These are phyloP conservation scores for Drosophila stalkeri DNA, from an alignment of 2,888 invertebrate species.

Conservation along the genomic window DNA sequence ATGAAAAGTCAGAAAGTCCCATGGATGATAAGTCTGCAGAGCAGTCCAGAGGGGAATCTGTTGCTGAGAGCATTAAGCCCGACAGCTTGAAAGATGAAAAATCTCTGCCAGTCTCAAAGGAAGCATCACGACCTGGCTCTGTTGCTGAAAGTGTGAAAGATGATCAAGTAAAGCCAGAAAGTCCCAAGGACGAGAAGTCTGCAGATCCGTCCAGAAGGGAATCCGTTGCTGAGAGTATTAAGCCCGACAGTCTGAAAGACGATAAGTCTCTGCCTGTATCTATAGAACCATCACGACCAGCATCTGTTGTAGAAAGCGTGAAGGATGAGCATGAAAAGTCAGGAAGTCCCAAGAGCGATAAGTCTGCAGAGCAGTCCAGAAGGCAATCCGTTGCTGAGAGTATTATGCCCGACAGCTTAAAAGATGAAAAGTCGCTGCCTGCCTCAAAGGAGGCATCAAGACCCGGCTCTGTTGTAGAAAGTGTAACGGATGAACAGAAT, in stretches of 20 bases:
- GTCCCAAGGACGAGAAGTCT: slow-evolving; percentile 7
- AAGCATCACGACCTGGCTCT: neutral
- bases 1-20: slow-evolving; percentile 28
- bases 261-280: slow-evolving; percentile 27
- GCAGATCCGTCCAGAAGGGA: slow-evolving; percentile 18
- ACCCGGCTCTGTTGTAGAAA: slow-evolving; percentile 32
- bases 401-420: slow-evolving; percentile 5
- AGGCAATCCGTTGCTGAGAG: slow-evolving; percentile 29
- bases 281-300: slow-evolving; percentile 44
- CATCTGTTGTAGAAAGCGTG: slow-evolving; percentile 31
- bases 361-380: slow-evolving; percentile 25
- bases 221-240: slow-evolving; percentile 11
- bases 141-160: neutral
- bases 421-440: slow-evolving; percentile 7
- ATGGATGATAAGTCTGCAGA: slow-evolving; percentile 30
- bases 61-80: slow-evolving; percentile 18
- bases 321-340: slow-evolving; percentile 32
- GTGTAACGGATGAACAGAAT: slow-evolving; percentile 18
- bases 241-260: slow-evolving; percentile 2
- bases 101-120: neutral
- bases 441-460: slow-evolving; percentile 16
- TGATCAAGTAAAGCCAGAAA: neutral
- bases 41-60: slow-evolving; percentile 29
- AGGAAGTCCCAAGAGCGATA: slow-evolving; percentile 22
- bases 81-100: neutral